Conservation (phyloP, 2,888 invertebrate genomes). For the Oligia latruncula region DNA sequence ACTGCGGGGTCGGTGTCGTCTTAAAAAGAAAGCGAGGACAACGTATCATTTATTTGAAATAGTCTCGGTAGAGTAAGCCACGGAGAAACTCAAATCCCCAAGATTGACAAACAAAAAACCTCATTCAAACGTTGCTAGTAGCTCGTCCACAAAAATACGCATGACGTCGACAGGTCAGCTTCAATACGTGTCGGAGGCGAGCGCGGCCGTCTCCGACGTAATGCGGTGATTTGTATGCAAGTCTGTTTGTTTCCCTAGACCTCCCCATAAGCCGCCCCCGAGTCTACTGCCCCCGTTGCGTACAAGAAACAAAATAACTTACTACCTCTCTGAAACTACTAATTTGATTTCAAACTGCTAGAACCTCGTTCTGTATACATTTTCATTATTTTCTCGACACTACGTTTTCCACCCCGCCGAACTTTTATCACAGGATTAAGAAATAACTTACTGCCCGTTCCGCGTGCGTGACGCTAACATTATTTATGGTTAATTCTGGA, state of each 20-base stretch:
- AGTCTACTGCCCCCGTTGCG: constrained; percentile 20
- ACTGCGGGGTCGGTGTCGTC: too few species aligned
- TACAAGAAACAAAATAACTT: constrained; percentile 42
- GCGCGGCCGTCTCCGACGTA: constrained; percentile 68
- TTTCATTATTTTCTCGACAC: constrained; percentile 52
- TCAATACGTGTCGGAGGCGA: constrained; percentile 68
- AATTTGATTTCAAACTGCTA: constrained; percentile 53
- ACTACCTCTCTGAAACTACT: constrained; percentile 45
- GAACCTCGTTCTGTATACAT: constrained; percentile 37
- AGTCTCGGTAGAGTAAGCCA: constrained; percentile 1
- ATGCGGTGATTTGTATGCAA: constrained; percentile 83
- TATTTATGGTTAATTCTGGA: constrained; percentile 63
- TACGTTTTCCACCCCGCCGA: constrained; percentile 43
- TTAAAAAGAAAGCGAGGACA: constrained; percentile 1
- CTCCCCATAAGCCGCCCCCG: constrained; percentile 65
- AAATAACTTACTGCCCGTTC: constrained; percentile 55
- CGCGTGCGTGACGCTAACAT: constrained; percentile 65
- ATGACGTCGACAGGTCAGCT: constrained; percentile 60
- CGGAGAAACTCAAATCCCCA: constrained; percentile 19
- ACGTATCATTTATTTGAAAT: constrained; percentile 20
- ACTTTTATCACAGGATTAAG: constrained; percentile 63
- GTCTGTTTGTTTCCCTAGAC: constrained; percentile 78
- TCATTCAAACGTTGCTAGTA: constrained; percentile 29
- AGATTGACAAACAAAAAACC: constrained; percentile 32
- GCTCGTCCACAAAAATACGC: constrained; percentile 53